These are phyloP conservation scores for Sarcophaga peregrina DNA, from an alignment of 1,140 invertebrate species.

Conservation along the genomic window DNA sequence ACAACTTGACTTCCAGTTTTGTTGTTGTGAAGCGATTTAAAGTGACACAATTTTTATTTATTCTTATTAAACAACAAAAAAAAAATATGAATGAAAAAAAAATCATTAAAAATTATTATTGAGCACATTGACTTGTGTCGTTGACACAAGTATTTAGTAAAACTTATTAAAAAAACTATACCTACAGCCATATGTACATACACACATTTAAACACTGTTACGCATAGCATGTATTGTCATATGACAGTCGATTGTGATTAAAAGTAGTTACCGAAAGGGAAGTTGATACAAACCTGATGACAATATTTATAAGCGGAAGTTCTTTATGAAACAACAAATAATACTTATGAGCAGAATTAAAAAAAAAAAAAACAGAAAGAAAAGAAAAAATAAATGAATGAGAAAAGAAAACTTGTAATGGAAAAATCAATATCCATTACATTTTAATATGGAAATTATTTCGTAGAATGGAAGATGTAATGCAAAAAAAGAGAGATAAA, in stretches of 20 bases:
- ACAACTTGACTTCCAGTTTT: neutral
- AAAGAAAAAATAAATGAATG: no score
- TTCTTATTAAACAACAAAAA: neutral
- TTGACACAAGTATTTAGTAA: conserved; percentile 16
- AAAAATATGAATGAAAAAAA: no score
- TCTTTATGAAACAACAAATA: conserved; percentile 8
- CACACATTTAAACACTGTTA: no score
- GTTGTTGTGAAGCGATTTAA: neutral
- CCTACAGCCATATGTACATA: neutral
- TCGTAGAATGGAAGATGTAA: neutral
- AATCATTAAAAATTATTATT: conserved; percentile 5
- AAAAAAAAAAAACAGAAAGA: no score
- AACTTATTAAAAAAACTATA: neutral
- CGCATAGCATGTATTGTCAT: neutral
- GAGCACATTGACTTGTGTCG: conserved; percentile 20
- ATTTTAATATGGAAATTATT: conserved; percentile 15
- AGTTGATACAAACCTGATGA: conserved; percentile 11
- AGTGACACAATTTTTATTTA: conserved; percentile 11
- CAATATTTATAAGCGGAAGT: conserved; percentile 24
- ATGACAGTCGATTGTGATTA: neutral
- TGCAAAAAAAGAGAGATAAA: neutral
- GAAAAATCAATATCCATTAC: neutral
- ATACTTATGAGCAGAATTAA: neutral
- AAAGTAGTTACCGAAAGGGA: conserved; percentile 24
- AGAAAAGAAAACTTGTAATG: neutral